phyloP scores from a whole-genome alignment of 2,797 vertebrate genomes.

The Leucoraja ocellata region DNA sequence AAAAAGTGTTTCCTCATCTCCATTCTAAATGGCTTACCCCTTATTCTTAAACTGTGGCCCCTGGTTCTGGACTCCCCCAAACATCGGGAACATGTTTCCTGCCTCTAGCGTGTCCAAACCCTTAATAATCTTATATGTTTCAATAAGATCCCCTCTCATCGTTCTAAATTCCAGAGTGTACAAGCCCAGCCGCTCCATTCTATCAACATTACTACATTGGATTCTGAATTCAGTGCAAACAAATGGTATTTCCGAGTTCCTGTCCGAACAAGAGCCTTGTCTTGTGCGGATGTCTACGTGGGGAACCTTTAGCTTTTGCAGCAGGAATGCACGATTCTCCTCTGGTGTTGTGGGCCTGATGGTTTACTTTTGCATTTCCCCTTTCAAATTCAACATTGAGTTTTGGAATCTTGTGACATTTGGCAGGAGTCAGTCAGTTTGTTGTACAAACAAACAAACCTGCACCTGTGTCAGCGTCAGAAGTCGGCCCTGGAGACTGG shows the following conservation, averaged over 20 bases:
- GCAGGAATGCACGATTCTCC: background rate
- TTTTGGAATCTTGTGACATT: constrained; percentile 7
- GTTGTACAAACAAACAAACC: background rate
- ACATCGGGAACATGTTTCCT: too few species aligned
- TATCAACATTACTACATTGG: background rate
- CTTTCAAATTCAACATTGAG: background rate
- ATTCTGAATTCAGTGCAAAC: background rate
- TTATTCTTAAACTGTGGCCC: too few species aligned
- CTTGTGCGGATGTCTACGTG: background rate
- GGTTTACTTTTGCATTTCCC: background rate
- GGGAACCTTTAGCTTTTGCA: background rate
- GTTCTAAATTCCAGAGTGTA: too few species aligned
- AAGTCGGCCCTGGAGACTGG: background rate
- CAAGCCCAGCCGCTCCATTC: too few species aligned
- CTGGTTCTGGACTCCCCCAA: too few species aligned
- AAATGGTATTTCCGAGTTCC: background rate
- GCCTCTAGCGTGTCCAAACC: too few species aligned
- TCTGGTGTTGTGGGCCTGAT: background rate
- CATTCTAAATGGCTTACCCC: too few species aligned
- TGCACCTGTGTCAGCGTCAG: background rate
- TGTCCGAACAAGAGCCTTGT: background rate
- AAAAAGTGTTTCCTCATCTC: too few species aligned
- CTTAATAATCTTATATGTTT: too few species aligned
- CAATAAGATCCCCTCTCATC: too few species aligned
- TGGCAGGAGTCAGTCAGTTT: constrained; percentile 23